These are phyloP conservation scores for Istiophorus platypterus DNA, from an alignment of 2,113 vertebrate genomes.

Conservation along the genomic window DNA sequence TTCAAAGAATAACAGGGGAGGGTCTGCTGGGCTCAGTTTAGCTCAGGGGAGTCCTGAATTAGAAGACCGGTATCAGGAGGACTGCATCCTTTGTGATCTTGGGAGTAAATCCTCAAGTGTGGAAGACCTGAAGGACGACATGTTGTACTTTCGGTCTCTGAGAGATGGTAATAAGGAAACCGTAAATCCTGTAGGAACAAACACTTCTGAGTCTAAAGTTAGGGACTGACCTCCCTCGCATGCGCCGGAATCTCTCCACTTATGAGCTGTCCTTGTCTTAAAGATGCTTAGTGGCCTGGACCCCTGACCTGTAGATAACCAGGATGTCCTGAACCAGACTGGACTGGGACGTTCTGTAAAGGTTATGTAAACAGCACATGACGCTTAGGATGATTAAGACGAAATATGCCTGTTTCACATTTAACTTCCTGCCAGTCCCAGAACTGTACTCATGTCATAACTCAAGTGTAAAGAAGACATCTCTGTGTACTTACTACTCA, in stretches of 20 bases:
- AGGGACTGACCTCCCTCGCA: not conserved
- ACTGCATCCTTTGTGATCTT: too few relatives aligned
- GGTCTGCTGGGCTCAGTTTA: too few relatives aligned
- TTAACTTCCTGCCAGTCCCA: conserved; percentile 16
- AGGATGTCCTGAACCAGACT: conserved; percentile 37
- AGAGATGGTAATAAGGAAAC: not conserved
- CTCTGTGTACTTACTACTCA: not conserved
- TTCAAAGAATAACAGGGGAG: too few relatives aligned
- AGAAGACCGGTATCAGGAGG: not conserved
- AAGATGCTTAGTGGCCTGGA: not conserved
- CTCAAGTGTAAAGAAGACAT: not conserved
- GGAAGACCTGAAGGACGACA: too few relatives aligned
- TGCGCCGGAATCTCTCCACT: not conserved
- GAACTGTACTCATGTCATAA: conserved; percentile 4
- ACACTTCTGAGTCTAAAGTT: conserved; percentile 3
- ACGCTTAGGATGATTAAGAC: not conserved
- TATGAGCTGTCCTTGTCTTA: not conserved
- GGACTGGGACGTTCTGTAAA: not conserved
- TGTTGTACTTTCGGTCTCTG: too few relatives aligned
- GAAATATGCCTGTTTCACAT: not conserved
- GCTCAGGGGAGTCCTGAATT: not conserved
- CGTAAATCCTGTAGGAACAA: not conserved
- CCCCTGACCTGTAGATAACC: conserved; percentile 48
- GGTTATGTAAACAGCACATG: conserved; percentile 7
- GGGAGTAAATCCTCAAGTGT: not conserved